Evolutionary conservation across 2,888 invertebrate species (phyloP), one percentile per base, ranked within the genome.

Genomic region (Sarcophaga caerulescens): DNA sequence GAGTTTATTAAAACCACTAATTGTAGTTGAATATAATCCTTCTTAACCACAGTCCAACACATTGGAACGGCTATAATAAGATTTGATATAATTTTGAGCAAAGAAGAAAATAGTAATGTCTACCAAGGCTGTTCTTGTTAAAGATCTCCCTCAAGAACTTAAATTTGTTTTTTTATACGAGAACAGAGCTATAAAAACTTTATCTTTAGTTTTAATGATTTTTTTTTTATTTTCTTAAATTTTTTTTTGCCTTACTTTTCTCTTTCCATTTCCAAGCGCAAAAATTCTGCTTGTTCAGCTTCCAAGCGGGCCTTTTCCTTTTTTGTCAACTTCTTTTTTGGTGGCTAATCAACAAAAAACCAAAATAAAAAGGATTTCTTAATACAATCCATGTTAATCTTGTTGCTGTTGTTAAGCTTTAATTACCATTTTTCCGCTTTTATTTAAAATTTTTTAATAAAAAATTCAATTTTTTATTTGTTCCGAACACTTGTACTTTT

Each of bases 281-380:
- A 85, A 71, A 93, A 83, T 87, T 94, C 94, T 10, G 93, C 93
- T 85, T 92, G 92, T 87, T 93, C 93, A 25, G 93, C 93, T 88
- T 93, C 93, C 6, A 93, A 86, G 8, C 92, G 91, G 0, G 92
- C 92, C 89, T 92, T 93, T 82, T 94, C 93, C 88, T 93, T 93
- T 89, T 94, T 94, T 3, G 93, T 92, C 6, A 94, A 89, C 88
- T 94, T 94, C 90, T 94, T 93, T 87, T 93, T 94, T 6, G 92
- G 91, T 14, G 92, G 92, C 93, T 93, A 73, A 17, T 6, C 1
- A 25, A 1, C n/a, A 66, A 87, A 84, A 80, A 17, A 4, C 14
- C 19, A 19, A 23, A 14, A 1, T 4, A 14, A 44, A 45, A 73
- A 4, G 12, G 57, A 59, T 71, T 71, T 60, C 14, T 47, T 35